These are phyloP conservation scores for Otolemur garnettii DNA, from an alignment of 2,113 vertebrate species.

Conservation along the genomic window DNA sequence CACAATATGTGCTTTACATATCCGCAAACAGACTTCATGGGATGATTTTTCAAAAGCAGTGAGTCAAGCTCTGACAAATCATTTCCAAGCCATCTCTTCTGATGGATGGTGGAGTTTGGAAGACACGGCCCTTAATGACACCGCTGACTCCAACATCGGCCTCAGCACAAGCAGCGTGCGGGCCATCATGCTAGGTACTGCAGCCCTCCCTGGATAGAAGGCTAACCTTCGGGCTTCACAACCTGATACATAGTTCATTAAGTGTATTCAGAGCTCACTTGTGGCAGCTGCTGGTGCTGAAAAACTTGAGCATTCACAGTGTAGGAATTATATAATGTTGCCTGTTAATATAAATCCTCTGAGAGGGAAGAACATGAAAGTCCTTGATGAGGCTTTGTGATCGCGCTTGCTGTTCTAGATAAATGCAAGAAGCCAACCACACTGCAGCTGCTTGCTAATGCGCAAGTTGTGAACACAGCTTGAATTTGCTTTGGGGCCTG, in stretches of 20 bases:
- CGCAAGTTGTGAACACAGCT: background rate
- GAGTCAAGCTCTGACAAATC: constrained; percentile 88
- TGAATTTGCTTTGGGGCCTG: background rate
- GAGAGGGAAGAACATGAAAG: constrained; percentile 63
- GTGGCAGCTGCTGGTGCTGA: constrained; percentile 34
- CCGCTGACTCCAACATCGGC: constrained; percentile 87
- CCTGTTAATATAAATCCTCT: constrained; percentile 45
- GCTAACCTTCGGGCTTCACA: constrained; percentile 41
- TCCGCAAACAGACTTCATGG: constrained; percentile 91
- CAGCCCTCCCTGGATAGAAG: constrained; percentile 34
- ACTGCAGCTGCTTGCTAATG: background rate
- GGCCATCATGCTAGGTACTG: constrained; percentile 90
- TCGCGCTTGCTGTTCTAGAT: constrained; percentile 24
- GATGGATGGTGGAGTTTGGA: constrained; percentile 90
- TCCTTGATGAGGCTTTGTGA: constrained; percentile 61
- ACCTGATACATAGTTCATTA: constrained; percentile 33
- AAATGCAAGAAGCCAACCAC: background rate
- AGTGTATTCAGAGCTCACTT: constrained; percentile 50
- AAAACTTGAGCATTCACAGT: constrained; percentile 17
- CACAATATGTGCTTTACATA: constrained; percentile 88
- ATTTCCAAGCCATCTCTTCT: constrained; percentile 90
- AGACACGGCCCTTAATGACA: constrained; percentile 84
- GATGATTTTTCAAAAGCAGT: constrained; percentile 91
- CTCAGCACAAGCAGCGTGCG: constrained; percentile 87
- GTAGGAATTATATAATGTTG: constrained; percentile 31